Evolutionary conservation across 2,888 invertebrate genomes (phyloP), one percentile per base, ranked within the genome.

Genomic region (Ectemnius cavifrons): DNA sequence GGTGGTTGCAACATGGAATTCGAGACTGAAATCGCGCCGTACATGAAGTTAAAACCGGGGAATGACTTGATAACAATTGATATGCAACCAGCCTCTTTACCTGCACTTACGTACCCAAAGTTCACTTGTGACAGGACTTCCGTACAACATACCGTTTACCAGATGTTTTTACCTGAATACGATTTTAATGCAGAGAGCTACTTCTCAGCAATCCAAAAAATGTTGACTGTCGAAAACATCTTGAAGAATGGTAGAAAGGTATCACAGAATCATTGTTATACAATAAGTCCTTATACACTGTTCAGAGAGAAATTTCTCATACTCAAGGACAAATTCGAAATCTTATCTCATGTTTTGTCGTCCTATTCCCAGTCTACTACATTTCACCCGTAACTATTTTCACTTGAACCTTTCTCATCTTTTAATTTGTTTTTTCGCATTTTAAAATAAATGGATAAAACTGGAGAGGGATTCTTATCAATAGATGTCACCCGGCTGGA

Each of bases 1-100:
- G 96, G 96, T 52, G 96, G 95, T 18, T 96, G 96, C 87, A 96
- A 95, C 85, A 92, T 94, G 92, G 95, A 94, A 84, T 94, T 94
- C 80, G 90, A 93, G 56, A 86, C 93, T 16, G 91, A 93, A 79
- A 92, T 93, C 77, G 93, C 94, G 8, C 95, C 96, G 0, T 95
- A 92, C 85, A 92, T 94, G 84, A 89, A 89, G 63, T 79, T 94
- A 27, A 78, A 73, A 1, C 88, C 91, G 67, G 89, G 87, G 60
- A 80, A 91, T 79, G 78, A 91, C 23, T 87, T 92, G 63, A 91
- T 95, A 6, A 88, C 86, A 16, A 92, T 95, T 1, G 93, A 93
- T 63, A 92, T 92, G 3, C 92, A 93, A 59, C 92, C 94, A 0
- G 91, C 93, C 0, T 91, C 92, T 37, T 79, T 87, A 2, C 85